These are phyloP conservation scores for Podargus strigoides DNA, from an alignment of 2,797 vertebrate genomes.

Conservation along the genomic window DNA sequence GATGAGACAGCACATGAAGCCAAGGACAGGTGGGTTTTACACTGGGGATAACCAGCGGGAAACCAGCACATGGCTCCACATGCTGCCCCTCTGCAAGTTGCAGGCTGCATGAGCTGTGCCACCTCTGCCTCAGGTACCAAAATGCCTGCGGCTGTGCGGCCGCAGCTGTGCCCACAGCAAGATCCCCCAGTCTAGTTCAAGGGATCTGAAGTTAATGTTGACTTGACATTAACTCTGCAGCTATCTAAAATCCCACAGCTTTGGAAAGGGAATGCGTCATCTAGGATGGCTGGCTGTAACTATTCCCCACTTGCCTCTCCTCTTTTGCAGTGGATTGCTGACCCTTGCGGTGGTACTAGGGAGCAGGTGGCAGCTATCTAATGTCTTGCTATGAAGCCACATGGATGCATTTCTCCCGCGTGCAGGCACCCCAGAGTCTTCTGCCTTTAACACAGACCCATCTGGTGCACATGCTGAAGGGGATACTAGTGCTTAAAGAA, in stretches of 20 bases:
- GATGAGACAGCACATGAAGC: neutral
- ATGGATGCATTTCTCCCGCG: neutral
- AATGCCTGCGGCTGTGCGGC: rapidly evolving
- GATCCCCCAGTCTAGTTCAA: rapidly evolving
- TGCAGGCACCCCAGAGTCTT: constrained; percentile 41
- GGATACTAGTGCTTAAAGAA: neutral
- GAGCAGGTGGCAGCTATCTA: constrained; percentile 54
- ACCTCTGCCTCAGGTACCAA: neutral
- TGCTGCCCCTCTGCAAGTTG: neutral
- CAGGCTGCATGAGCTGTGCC: rapidly evolving
- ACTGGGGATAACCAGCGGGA: neutral
- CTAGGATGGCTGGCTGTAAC: neutral
- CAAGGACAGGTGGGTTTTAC: neutral
- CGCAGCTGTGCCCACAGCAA: neutral
- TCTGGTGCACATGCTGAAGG: neutral
- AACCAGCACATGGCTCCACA: neutral
- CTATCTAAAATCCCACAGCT: constrained; percentile 5
- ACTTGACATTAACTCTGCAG: neutral
- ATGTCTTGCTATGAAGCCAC: constrained; percentile 22
- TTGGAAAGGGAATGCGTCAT: neutral
- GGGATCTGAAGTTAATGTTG: neutral
- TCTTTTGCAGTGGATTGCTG: neutral
- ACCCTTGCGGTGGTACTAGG: rapidly evolving
- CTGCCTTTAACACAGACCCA: neutral
- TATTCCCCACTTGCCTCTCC: neutral